Evolutionary conservation across 2,113 vertebrate genomes (phyloP).

Genomic region (Nerophis ophidion): DNA sequence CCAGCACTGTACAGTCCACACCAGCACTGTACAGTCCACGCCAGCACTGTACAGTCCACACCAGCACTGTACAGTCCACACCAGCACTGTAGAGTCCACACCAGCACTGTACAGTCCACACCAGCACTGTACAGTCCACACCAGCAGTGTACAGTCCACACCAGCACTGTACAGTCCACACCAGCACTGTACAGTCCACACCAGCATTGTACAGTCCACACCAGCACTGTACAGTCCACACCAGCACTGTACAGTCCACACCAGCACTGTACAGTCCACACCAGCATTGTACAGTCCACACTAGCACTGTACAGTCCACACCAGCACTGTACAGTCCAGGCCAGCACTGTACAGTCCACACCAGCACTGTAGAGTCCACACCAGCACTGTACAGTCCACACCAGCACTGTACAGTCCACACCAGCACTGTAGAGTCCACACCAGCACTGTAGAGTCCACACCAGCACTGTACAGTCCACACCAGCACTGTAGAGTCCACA

Average conservation of each 20-base stretch:
- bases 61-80: conserved; percentile 30
- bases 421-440: conserved; percentile 30
- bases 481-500: conserved; percentile 30
- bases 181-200: conserved; percentile 30
- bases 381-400: conserved; percentile 30
- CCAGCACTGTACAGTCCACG: no score
- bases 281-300: no score
- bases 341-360: no score
- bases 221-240: conserved; percentile 30
- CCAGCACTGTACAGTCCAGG: no score
- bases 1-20: conserved; percentile 30
- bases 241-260: conserved; percentile 30
- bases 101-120: conserved; percentile 30
- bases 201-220: conserved; percentile 30
- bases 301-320: no score
- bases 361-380: conserved; percentile 30
- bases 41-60: no score
- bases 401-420: conserved; percentile 30
- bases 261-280: conserved; percentile 30
- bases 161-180: conserved; percentile 30
- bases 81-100: conserved; percentile 30
- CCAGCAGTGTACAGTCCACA: conserved; percentile 29
- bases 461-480: conserved; percentile 30
- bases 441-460: conserved; percentile 30
- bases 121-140: conserved; percentile 30